These are phyloP conservation scores for Sylvia borin DNA, from an alignment of 2,797 vertebrate genomes.

Conservation along the genomic window DNA sequence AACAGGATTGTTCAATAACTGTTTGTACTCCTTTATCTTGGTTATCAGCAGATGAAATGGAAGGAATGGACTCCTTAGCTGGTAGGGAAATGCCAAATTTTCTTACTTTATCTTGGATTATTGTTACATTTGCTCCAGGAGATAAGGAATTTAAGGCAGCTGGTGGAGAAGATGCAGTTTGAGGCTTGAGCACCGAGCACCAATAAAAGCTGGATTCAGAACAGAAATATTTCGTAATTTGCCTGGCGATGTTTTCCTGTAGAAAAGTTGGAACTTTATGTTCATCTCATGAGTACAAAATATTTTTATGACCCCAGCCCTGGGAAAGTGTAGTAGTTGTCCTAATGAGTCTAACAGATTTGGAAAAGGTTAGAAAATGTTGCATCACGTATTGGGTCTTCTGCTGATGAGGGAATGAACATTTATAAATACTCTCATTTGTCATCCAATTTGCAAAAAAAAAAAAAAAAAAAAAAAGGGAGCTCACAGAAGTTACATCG, in stretches of 20 bases:
- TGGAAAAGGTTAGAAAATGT: not conserved
- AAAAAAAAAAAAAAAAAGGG: not conserved
- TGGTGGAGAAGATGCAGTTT: not conserved
- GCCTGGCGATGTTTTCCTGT: not conserved
- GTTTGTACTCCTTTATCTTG: not conserved
- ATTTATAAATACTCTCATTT: not conserved
- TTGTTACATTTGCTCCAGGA: not conserved
- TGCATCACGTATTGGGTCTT: not conserved
- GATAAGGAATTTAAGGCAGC: not conserved
- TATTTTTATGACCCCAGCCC: conserved; percentile 1
- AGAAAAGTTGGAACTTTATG: not conserved
- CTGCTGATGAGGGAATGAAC: not conserved
- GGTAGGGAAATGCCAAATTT: not conserved
- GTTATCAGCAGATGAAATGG: not conserved
- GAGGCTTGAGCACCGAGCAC: not conserved
- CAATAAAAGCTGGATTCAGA: not conserved
- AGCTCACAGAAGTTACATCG: not conserved
- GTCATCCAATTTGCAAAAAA: not conserved
- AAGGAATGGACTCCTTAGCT: not conserved
- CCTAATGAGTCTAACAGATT: conserved; percentile 23
- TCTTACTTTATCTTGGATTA: not conserved
- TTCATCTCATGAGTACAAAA: conserved; percentile 35
- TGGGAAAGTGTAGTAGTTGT: not conserved
- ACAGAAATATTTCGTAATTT: not conserved
- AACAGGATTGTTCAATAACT: not conserved